Percentiles rank a stretch among this genome's conserved stretches.
phyloP scores from a whole-genome alignment of 30 jellyfish, hydroid and myxozoan genomes.

The Aurelia sp. region DNA sequence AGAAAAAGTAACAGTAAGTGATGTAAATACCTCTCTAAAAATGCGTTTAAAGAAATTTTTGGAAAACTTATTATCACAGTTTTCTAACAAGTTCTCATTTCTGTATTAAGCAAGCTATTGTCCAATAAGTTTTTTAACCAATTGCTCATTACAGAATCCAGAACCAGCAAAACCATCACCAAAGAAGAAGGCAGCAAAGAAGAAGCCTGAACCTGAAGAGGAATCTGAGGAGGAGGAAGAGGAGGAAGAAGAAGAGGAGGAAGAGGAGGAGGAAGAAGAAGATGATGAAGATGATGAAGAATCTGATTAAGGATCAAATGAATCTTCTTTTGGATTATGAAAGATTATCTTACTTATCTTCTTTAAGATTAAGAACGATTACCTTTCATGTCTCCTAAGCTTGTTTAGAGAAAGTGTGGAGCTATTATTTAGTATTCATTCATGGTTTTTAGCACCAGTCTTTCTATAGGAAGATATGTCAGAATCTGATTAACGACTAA shows the following conservation, averaged over 20 bases:
- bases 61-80: no score
- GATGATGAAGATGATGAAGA: conserved; percentile 88
- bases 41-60: no score
- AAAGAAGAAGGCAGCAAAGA: conserved; percentile 57
- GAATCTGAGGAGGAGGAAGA: conserved; percentile 79
- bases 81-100: no score
- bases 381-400: no score
- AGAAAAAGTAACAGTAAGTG: no score
- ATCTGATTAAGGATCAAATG: conserved; percentile 32
- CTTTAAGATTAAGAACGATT: no score
- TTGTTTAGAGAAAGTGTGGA: no score
- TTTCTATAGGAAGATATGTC: conserved; percentile 60
- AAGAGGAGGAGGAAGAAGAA: conserved; percentile 93
- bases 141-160: conserved; percentile 18
- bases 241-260: conserved; percentile 92
- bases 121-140: no score
- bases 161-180: conserved; percentile 49
- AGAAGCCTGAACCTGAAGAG: conserved; percentile 65
- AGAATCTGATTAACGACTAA: conserved; percentile 44
- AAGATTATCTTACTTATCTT: neutral
- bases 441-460: conserved; percentile 10
- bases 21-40: no score
- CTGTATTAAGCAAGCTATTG: no score
- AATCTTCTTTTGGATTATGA: neutral
- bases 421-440: no score